phyloP scores from a whole-genome alignment of 2,797 vertebrate species.

The Lagodon rhomboides region DNA sequence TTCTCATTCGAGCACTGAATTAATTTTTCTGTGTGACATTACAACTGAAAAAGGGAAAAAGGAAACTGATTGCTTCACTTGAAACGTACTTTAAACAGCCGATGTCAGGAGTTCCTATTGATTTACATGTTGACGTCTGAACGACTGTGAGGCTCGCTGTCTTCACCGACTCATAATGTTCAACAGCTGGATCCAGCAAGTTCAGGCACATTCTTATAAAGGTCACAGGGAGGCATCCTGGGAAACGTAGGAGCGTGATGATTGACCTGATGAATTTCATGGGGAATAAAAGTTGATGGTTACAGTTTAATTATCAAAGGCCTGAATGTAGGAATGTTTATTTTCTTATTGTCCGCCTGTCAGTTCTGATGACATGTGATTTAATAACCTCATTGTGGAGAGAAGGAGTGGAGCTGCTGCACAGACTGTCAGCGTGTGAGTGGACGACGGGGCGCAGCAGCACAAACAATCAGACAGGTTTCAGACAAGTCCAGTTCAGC shows the following conservation, averaged over 20 bases:
- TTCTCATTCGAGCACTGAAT: too few relatives aligned
- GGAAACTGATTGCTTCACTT: not conserved
- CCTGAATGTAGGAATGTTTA: too few relatives aligned
- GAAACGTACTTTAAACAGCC: not conserved
- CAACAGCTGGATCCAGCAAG: slow-evolving; percentile 10
- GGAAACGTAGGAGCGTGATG: not conserved
- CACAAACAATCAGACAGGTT: slow-evolving; percentile 19
- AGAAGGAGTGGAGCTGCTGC: not conserved
- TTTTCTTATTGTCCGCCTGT: not conserved
- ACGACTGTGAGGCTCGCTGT: not conserved
- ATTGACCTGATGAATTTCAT: too few relatives aligned
- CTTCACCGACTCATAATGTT: not conserved
- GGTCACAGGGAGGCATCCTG: not conserved
- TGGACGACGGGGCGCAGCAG: not conserved
- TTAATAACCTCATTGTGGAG: not conserved
- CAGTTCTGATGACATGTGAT: not conserved
- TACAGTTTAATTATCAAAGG: not conserved
- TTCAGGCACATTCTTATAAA: slow-evolving; percentile 14
- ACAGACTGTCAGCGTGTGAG: not conserved
- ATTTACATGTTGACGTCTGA: not conserved
- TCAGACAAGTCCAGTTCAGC: slow-evolving; percentile 20
- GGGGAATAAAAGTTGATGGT: not conserved
- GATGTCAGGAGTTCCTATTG: not conserved
- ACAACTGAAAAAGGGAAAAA: not conserved
- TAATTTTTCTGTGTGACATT: not conserved